These are phyloP conservation scores for Phorcus lineatus DNA, from an alignment of 2,888 invertebrate genomes.

Conservation along the genomic window DNA sequence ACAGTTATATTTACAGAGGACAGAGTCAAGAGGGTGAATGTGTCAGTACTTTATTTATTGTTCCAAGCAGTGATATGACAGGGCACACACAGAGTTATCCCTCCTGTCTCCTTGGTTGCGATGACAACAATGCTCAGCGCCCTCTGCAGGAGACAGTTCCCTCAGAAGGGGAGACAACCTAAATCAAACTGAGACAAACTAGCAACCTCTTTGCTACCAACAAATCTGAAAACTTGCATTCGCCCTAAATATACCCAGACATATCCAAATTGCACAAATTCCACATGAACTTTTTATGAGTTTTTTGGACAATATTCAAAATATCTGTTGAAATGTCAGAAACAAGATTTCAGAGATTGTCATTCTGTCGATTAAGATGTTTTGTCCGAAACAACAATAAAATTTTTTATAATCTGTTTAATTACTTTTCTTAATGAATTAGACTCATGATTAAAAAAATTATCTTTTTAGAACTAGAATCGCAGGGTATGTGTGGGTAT, in stretches of 20 bases:
- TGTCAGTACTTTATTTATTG: conserved; percentile 12
- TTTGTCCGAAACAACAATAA: too few species aligned
- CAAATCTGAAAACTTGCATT: not conserved
- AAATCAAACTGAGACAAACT: not conserved
- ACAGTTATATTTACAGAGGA: too few species aligned
- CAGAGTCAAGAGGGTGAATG: not conserved
- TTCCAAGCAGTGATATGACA: conserved; percentile 13
- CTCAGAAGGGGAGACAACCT: not conserved
- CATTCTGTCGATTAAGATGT: too few species aligned
- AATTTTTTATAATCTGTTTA: too few species aligned
- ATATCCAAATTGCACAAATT: not conserved
- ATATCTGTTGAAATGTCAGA: too few species aligned
- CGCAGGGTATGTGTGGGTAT: too few species aligned
- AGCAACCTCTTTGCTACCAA: not conserved
- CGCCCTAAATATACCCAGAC: not conserved
- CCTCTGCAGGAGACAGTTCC: not conserved
- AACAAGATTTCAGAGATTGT: too few species aligned
- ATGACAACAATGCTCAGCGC: not conserved
- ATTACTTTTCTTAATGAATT: too few species aligned
- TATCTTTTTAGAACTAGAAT: too few species aligned
- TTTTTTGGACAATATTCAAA: too few species aligned
- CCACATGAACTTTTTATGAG: too few species aligned
- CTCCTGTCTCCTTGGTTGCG: not conserved
- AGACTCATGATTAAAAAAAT: too few species aligned
- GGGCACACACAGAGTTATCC: not conserved